Evolutionary conservation across 2,113 vertebrate species (phyloP), one percentile per base, ranked within the genome.

Genomic region (Ascaphus truei): DNA sequence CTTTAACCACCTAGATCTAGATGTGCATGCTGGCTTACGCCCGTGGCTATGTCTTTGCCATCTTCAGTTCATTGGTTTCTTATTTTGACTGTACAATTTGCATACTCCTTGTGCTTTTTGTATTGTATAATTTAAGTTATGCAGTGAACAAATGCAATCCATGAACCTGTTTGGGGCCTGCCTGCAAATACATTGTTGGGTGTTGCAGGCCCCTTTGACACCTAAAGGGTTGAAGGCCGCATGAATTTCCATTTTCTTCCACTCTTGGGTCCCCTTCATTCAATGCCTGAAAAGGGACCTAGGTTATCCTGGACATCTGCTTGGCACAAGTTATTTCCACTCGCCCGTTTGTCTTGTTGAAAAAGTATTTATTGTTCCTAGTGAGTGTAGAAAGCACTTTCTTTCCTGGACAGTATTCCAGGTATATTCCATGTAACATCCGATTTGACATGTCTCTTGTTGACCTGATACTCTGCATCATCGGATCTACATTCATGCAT

Each of bases 381-480:
- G 7, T 12, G 20, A 25, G 1, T 37, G 15, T 39, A 52, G 22
- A 61, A 51, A 34, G 56, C 57, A 66, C 50, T 43, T 66, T 29
- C 55, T 15, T 51, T 69, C 29, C 45, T 60, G 66, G 66, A 41
- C 43, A 37, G 5, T 60, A 48, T 59, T 60, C 31, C 41, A 47
- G 65, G 65, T 68, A 68, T 67, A n/a, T 10, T 43, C 7, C 2
- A 1, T 16, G 6, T 15, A 43, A 60, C 39, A 29, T 60, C n/a
- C n/a, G n/a, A n/a, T n/a, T n/a, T n/a, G n/a, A n/a, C n/a, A 45
- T 69, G 66, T 43, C 53, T 48, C 33, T 16, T 55, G 7, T 59
- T 47, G 29, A 51, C 29, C 29, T 58, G 41, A 34, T 57, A 8
- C 25, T 48, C 8, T 7, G 29, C 13, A 10, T 29, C 64, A 43